phyloP scores from a whole-genome alignment of 1,140 invertebrate genomes.

The Drosophila seguyi region DNA sequence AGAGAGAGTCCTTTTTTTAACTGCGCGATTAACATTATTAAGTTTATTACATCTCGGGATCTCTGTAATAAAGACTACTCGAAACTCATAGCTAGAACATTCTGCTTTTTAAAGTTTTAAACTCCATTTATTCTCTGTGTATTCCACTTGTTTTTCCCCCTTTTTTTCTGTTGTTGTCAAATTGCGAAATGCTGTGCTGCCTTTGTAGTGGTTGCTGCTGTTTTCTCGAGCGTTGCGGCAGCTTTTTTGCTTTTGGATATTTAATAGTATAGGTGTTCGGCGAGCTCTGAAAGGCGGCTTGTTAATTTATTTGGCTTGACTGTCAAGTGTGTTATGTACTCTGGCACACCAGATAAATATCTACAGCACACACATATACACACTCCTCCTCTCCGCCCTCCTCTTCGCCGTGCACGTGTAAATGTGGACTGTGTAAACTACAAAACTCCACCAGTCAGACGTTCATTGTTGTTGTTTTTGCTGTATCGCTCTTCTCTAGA shows the following conservation, averaged over 20 bases:
- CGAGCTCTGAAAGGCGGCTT: conserved; percentile 69
- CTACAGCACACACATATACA: conserved; percentile 2
- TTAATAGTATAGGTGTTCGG: conserved; percentile 37
- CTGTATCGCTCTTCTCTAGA: conserved; percentile 30
- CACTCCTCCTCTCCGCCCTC: background rate
- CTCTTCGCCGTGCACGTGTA: conserved; percentile 35
- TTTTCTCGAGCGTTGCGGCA: conserved; percentile 64
- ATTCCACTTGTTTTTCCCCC: conserved; percentile 43
- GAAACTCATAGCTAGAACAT: background rate
- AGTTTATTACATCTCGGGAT: background rate
- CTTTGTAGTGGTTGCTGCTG: conserved; percentile 43
- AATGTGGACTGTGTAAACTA: conserved; percentile 47
- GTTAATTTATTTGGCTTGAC: conserved; percentile 71
- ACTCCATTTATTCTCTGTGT: background rate
- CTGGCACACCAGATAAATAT: conserved; percentile 23
- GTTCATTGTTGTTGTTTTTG: conserved; percentile 39
- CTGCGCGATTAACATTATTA: background rate
- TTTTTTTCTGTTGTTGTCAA: conserved; percentile 42
- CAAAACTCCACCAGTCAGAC: conserved; percentile 55
- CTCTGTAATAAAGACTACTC: background rate
- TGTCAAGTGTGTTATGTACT: conserved; percentile 70
- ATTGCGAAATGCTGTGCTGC: conserved; percentile 59
- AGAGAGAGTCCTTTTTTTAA: background rate
- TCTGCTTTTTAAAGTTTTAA: background rate
- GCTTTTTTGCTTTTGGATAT: conserved; percentile 16